Evolutionary conservation across 1,140 invertebrate genomes (phyloP), one percentile per base, ranked within the genome.

Genomic region (Drosophila navojoa): DNA sequence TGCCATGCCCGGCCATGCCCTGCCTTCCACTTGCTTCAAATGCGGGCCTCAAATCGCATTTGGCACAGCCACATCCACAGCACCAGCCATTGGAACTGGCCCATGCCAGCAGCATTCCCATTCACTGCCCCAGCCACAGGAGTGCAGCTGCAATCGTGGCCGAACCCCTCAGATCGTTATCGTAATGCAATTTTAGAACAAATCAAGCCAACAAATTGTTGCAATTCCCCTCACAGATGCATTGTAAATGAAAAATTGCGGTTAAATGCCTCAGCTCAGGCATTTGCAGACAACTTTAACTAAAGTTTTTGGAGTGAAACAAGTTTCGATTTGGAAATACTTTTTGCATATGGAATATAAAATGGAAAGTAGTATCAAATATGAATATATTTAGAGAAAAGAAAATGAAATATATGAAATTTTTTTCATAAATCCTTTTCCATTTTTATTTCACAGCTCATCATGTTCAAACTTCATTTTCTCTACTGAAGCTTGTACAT

Each of bases 151-250:
- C 61, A n/a, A 25, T 44, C 29, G 52, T 1, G 35, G 45, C 63
- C 49, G n/a, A n/a, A 27, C 50, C 62, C 55, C 22, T 32, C 49
- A 62, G 64, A 70, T 84, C 77, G 81, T 85, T 79, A 77, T 58
- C 22, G 60, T 85, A 84, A 84, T 84, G 55, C 57, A 85, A 85
- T 84, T 84, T 76, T n/a, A 40, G 61, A 74, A 71, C 64, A 79
- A 84, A 84, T 85, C 81, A 80, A 73, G 77, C 68, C 73, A 53
- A 74, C 81, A 85, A 84, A 74, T 84, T 70, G 58, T 69, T 71
- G 45, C 64, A 72, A 61, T 61, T 61, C 22, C 29, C 59, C 52
- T 32, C 19, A 50, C 60, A 52, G 29, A 42, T 52, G 40, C 44
- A 50, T 59, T 47, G 44, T 47, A 49, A 84, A 79, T 55, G 67